Evolutionary conservation across 1,140 invertebrate species (phyloP), one percentile per base, ranked within the genome.

Genomic region (Cephus cinctus): DNA sequence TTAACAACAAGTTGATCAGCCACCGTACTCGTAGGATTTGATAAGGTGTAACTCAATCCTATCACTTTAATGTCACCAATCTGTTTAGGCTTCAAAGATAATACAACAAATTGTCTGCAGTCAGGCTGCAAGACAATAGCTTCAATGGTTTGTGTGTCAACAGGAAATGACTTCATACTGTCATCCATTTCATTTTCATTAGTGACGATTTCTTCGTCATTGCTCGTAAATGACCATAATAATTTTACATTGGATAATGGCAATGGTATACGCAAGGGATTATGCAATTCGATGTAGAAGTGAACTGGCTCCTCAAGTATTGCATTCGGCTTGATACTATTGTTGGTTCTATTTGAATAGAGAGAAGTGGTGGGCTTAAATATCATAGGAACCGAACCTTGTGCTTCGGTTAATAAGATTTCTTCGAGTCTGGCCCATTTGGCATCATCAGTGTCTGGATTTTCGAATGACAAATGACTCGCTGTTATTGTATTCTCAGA

Each of bases 251-350:
- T 83, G 23, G 81, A 81, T 16, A 96, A 69, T 12, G 82, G 74
- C 39, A 94, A 63, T 3, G 85, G 74, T 32, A 93, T 86, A 52
- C 88, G 84, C n/a, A 95, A 75, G 2, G 89, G 88, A 76, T 96
- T 96, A 34, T 81, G 75, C 27, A 96, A 71, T 35, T 83, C 80
- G 19, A 96, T 75, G 40, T 86, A 84, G 41, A 94, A 80, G 70
- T 86, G 85, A 39, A 96, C 85, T 6, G 86, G 86, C 75, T 96
- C 94, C 65, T 85, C 84, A 57, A 89, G 79, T 50, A 90, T 84
- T 18, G 84, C 85, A 32, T 86, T 75, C 6, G 90, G 86, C 58
- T 80, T 81, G 12, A 69, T 71, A 42, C 80, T 83, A 63, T 87
- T 87, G 50, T 87, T 82, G 42, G 84, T 86, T 18, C 77, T 80